Base-by-base conservation (phyloP, 2,888 invertebrate genomes). In the Baccha elongata region DNA sequence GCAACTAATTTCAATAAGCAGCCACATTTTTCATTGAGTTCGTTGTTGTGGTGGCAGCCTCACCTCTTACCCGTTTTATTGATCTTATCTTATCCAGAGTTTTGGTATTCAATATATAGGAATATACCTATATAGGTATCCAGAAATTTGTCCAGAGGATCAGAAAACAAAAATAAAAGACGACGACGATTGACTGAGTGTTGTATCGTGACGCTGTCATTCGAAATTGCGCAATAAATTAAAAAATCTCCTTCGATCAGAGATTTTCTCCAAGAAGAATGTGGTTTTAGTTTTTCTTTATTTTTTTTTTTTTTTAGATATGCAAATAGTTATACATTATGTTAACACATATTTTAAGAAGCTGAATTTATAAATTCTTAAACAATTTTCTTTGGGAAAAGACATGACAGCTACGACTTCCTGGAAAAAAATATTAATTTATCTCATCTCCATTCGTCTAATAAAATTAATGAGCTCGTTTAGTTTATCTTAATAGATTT, bases 1-100 rank as follows among this genome's bases (percentile, higher is more conserved):
- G 60, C 65, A 81, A 81, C 75, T 81, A 75, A 81, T 81, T 81
- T 71, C 75, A 48, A 81, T 81, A 65, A 71, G 75, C 75, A 81
- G 75, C 71, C 50, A 75, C 75, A 81, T 81, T 75, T 81, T 67
- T 81, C 75, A 81, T 58, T 32, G 40, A 32, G 29, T 5, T 4
- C n/a, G 6, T 32, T 32, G 21, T 3, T 69, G 46, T 21, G 55
- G 37, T 37, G 19, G 60, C 13, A 35, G 52, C 67, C 50, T 64
- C 69, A 64, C 44, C 67, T 68, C 58, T 74, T 55, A 11, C 37
- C 64, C 58, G 50, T 32, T 52, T 44, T 40, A 52, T 58, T 46
- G 81, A 81, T 81, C 81, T 81, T 81, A 81, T 81, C 81, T 60
- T 48, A 64, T 76, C 48, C 71, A 48, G 60, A 52, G 60, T 75